Percentiles rank a stretch among this genome's conserved stretches.
Evolutionary conservation across 2,888 invertebrate genomes (phyloP).

Genomic region (Pinctada fucata): DNA sequence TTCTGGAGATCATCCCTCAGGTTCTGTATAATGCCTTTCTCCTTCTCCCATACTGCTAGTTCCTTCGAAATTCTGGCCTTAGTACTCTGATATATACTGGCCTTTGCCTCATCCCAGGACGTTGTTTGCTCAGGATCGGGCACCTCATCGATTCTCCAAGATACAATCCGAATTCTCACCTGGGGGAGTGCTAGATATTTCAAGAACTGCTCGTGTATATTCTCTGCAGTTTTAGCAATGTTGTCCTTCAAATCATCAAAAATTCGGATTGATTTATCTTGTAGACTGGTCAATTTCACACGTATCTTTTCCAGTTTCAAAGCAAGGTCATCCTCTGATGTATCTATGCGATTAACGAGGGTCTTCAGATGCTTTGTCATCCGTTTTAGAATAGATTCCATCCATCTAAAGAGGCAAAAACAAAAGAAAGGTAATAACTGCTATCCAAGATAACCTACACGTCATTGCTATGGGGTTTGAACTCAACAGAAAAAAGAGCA

Average conservation of each 20-base stretch:
- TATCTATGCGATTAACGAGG: constrained; percentile 53
- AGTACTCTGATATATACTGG: constrained; percentile 44
- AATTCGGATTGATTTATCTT: constrained; percentile 42
- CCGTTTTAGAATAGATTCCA: constrained; percentile 57
- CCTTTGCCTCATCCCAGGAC: constrained; percentile 46
- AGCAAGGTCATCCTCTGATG: constrained; percentile 55
- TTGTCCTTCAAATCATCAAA: constrained; percentile 37
- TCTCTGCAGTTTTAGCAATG: constrained; percentile 41
- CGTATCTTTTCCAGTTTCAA: constrained; percentile 44
- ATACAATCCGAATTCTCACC: constrained; percentile 38
- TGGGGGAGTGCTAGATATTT: constrained; percentile 33
- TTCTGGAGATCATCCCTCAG: constrained; percentile 45
- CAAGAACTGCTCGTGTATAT: constrained; percentile 32
- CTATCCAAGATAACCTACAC: no score
- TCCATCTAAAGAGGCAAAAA: constrained; percentile 55
- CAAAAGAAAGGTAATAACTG: no score
- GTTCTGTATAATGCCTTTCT: constrained; percentile 36
- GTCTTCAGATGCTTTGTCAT: constrained; percentile 55
- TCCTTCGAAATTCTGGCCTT: constrained; percentile 42
- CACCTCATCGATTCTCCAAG: constrained; percentile 46
- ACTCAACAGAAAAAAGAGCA: no score
- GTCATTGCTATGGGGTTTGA: no score
- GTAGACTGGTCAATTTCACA: constrained; percentile 46
- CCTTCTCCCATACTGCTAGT: constrained; percentile 51
- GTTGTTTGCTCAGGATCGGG: constrained; percentile 40